These are phyloP conservation scores for Latheticus oryzae DNA, from an alignment of 2,888 invertebrate species.

Conservation along the genomic window DNA sequence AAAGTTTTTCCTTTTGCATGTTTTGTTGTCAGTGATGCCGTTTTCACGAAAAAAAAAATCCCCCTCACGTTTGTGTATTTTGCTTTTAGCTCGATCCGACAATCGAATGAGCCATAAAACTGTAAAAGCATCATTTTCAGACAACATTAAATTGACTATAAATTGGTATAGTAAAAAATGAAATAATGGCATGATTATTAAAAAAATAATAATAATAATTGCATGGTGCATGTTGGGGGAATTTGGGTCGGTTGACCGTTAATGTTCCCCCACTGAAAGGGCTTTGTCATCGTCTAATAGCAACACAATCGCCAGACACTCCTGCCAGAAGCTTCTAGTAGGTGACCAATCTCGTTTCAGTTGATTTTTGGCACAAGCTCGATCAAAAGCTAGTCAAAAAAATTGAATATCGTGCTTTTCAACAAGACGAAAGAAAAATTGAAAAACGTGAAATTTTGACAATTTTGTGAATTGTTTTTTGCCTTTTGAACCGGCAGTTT, in stretches of 20 bases:
- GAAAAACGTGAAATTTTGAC: conserved; percentile 54
- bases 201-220: too few relatives aligned
- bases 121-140: conserved; percentile 67
- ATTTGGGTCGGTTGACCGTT: conserved; percentile 4
- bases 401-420: conserved; percentile 63
- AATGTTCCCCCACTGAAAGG: conserved; percentile 48
- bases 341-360: conserved; percentile 55
- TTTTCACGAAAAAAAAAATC: conserved; percentile 4
- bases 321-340: conserved; percentile 65
- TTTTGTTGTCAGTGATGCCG: conserved; percentile 12
- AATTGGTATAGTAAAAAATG: conserved; percentile 61
- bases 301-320: conserved; percentile 61
- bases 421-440: conserved; percentile 60
- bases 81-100: conserved; percentile 48
- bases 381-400: conserved; percentile 58
- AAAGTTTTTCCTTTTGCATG: too few relatives aligned
- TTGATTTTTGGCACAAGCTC: conserved; percentile 57
- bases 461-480: conserved; percentile 39
- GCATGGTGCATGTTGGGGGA: conserved; percentile 35
- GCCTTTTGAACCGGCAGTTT: conserved; percentile 53
- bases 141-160: conserved; percentile 66
- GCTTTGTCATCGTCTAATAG: conserved; percentile 47
- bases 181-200: conserved; percentile 41
- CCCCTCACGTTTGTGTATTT: conserved; percentile 41
- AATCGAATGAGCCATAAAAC: conserved; percentile 63